Base-by-base conservation (phyloP, 1,140 invertebrate genomes). In the Lerema accius region DNA sequence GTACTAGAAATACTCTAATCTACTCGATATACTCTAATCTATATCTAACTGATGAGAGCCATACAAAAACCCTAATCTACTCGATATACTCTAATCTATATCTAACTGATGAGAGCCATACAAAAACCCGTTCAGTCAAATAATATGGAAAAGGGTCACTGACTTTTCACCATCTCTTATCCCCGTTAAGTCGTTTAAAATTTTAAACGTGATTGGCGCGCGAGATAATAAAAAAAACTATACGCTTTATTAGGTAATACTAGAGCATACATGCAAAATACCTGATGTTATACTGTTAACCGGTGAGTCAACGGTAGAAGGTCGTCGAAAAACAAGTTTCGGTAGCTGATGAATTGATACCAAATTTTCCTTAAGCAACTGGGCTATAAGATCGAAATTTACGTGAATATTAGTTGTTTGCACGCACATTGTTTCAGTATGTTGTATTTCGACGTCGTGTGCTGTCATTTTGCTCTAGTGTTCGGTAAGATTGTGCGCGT, bases 281-380 rank as follows among this genome's bases (percentile, higher is more conserved):
- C 16, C 28, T 45, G 53, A 56, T 45, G 42, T 32, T 28, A 45
- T 56, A 45, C 53, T 56, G 53, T 56, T 56, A 58, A 58, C 40
- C 14, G 4, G 7, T 58, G 53, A 45, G 10, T 58, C 53, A 56
- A 11, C 14, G 40, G 15, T 10, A 28, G 53, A 56, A 56, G 53
- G 53, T 40, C 53, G 53, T 45, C 11, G 9, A 13, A n/a, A 28
- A n/a, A 56, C 53, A 56, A 45, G 43, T 3, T 46, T 9, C 1
- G 13, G 14, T 32, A n/a, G 23, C 53, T 4, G 23, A 0, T 11
- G 10, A 13, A 13, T 0, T 45, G 15, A 19, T 35, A 32, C 42
- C 42, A 58, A 58, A 58, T 58, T 58, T 37, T 58, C 55, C 55
- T 19, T 45, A 58, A 35, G 5, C 26, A 28, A 7, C 39, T 15